Evolutionary conservation across 1,140 invertebrate species (phyloP).

Genomic region (Heliconius hermathena): DNA sequence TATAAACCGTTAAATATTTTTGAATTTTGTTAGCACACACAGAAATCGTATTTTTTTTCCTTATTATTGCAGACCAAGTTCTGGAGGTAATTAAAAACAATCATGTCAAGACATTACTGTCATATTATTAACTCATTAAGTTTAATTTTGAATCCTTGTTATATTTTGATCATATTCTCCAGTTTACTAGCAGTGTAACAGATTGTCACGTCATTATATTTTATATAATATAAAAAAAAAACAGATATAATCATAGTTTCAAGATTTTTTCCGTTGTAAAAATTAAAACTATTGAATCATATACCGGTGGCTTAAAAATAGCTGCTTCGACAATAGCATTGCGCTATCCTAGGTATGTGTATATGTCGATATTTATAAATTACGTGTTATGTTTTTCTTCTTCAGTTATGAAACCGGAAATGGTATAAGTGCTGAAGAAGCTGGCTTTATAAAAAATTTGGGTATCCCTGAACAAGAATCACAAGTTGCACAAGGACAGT

Average conservation of each 20-base stretch:
- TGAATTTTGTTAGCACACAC: no score
- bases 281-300: no score
- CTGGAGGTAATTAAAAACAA: background rate
- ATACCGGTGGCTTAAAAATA: background rate
- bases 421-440: constrained; percentile 83
- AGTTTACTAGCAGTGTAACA: no score
- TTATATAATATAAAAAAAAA: no score
- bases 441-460: constrained; percentile 81
- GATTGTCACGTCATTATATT: no score
- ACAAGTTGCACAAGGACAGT: constrained; percentile 83
- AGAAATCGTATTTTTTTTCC: no score
- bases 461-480: constrained; percentile 80
- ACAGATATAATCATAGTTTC: no score
- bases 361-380: background rate
- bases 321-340: background rate
- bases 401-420: constrained; percentile 85
- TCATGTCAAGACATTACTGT: background rate
- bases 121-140: background rate
- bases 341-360: background rate
- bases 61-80: background rate
- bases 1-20: no score
- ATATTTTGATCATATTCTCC: no score
- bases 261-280: no score
- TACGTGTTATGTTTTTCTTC: constrained; percentile 15
- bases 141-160: no score